Conservation (phyloP, 2,113 vertebrate genomes). For the Mohoua ochrocephala region DNA sequence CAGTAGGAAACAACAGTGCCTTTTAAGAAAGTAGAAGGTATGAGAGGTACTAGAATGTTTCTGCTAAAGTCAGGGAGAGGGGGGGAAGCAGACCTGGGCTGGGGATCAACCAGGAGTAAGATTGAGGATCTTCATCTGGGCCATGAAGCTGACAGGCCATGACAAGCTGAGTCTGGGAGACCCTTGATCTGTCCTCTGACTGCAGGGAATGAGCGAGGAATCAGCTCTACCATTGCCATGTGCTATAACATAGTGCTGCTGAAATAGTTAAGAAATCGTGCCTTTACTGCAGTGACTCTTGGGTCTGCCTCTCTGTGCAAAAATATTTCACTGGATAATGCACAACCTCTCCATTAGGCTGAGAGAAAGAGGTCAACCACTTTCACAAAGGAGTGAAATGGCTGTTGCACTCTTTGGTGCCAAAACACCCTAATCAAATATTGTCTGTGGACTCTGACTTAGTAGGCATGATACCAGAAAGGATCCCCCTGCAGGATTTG, state of each 20-base stretch:
- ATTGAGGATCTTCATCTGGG: not conserved
- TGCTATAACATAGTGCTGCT: fast-evolving
- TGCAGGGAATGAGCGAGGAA: not conserved
- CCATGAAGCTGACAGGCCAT: not conserved
- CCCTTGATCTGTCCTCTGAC: not conserved
- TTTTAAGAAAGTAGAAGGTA: not conserved
- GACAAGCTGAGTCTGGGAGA: not conserved
- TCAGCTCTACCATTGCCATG: not conserved
- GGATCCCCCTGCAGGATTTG: not conserved
- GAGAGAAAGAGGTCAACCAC: not conserved
- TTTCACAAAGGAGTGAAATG: not conserved
- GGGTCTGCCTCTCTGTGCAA: not conserved
- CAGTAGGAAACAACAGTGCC: not conserved
- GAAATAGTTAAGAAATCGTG: not conserved
- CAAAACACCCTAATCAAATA: not conserved
- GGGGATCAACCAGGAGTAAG: not conserved
- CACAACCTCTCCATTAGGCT: not conserved
- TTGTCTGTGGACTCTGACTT: not conserved
- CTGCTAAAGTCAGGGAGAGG: not conserved
- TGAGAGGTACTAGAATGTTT: not conserved
- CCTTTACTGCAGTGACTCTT: not conserved
- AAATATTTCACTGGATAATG: not conserved
- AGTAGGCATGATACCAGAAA: not conserved
- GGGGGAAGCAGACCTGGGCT: not conserved
- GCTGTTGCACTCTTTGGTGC: not conserved